phyloP scores from a whole-genome alignment of 2,888 invertebrate species.

The Endotricha flammealis region DNA sequence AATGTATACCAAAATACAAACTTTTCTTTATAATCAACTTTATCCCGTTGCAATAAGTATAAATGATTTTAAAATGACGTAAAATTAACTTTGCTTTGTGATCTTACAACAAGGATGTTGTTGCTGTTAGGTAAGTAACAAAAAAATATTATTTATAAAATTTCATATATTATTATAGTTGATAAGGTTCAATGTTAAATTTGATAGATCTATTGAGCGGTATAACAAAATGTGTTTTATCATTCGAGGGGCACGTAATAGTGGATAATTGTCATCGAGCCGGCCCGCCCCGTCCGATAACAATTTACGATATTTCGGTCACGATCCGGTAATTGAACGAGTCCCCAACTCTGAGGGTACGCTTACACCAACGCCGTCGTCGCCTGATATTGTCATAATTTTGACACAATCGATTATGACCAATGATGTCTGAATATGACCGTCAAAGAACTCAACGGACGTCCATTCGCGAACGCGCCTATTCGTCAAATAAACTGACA shows the following conservation, averaged over 20 bases:
- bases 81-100: background rate
- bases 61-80: background rate
- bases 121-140: background rate
- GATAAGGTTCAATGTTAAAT: background rate
- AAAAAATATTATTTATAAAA: background rate
- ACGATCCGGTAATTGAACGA: slow-evolving; percentile 60
- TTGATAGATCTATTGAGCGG: background rate
- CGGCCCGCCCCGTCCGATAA: slow-evolving; percentile 46
- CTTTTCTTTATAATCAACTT: background rate
- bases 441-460: too few relatives aligned
- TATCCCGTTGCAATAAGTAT: background rate
- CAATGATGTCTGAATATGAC: too few relatives aligned
- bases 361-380: too few relatives aligned
- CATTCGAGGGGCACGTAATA: slow-evolving; percentile 37
- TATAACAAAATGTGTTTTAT: background rate
- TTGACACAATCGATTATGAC: too few relatives aligned
- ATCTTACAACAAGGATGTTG: background rate
- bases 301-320: slow-evolving; percentile 64
- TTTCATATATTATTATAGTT: background rate
- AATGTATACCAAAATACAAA: slow-evolving; percentile 6
- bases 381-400: too few relatives aligned
- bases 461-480: too few relatives aligned
- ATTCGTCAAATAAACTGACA: too few relatives aligned
- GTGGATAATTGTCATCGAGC: slow-evolving; percentile 61
- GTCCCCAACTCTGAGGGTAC: slow-evolving; percentile 30